These are phyloP conservation scores for Athene cunicularia DNA, from an alignment of 2,113 vertebrate genomes.

Conservation along the genomic window DNA sequence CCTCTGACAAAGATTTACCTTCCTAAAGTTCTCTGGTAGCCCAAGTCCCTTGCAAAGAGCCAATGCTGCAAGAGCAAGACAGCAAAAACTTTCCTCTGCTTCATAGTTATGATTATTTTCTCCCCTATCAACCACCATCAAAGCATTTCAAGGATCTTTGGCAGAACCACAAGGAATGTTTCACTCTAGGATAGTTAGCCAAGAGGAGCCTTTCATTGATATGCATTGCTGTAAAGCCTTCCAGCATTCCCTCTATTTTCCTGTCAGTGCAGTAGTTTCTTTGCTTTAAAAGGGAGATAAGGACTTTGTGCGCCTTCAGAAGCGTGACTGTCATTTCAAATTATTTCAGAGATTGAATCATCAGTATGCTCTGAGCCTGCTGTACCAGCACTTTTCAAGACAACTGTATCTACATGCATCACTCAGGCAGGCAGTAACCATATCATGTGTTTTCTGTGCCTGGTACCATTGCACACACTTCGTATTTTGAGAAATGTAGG, in stretches of 20 bases:
- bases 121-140: neutral
- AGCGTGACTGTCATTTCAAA: slow-evolving; percentile 35
- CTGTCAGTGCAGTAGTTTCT: neutral
- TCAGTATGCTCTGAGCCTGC: slow-evolving; percentile 35
- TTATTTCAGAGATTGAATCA: slow-evolving; percentile 53
- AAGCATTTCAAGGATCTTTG: slow-evolving; percentile 5
- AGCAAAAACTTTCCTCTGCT: neutral
- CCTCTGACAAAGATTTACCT: neutral
- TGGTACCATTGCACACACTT: neutral
- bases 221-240: slow-evolving; percentile 34
- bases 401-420: slow-evolving; percentile 1
- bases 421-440: neutral
- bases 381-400: slow-evolving; percentile 43
- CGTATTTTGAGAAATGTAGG: neutral
- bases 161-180: neutral
- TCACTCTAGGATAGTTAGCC: neutral
- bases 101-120: neutral
- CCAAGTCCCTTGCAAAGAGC: neutral
- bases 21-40: neutral
- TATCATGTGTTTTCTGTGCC: neutral
- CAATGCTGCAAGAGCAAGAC: neutral
- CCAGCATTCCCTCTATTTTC: slow-evolving; percentile 3
- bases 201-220: slow-evolving; percentile 48
- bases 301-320: slow-evolving; percentile 36
- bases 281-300: slow-evolving; percentile 55